Conservation (phyloP, 2,797 vertebrate species). For the Decapterus maruadsi region DNA sequence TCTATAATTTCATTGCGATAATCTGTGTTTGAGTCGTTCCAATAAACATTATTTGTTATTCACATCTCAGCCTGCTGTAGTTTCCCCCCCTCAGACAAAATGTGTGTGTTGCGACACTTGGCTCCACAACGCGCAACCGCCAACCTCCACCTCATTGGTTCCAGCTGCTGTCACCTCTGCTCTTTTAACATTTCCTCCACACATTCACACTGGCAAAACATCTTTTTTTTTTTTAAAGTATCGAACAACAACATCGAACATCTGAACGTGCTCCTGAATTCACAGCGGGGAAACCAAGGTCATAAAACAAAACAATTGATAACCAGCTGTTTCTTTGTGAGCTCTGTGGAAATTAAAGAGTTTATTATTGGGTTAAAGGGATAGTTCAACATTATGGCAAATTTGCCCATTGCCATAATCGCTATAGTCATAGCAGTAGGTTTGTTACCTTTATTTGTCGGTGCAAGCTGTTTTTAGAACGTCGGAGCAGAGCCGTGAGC, state of each 20-base stretch:
- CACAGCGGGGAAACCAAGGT: not conserved
- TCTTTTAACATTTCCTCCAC: not conserved
- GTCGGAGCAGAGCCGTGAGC: too few relatives aligned
- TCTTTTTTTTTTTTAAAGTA: not conserved
- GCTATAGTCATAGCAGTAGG: too few relatives aligned
- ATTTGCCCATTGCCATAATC: too few relatives aligned
- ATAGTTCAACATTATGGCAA: too few relatives aligned
- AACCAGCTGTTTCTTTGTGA: too few relatives aligned
- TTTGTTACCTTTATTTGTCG: too few relatives aligned
- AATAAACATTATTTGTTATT: not conserved
- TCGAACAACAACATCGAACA: not conserved
- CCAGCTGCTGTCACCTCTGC: not conserved
- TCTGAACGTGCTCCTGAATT: not conserved
- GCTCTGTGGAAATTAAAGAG: too few relatives aligned
- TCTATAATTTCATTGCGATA: not conserved
- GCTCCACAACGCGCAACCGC: not conserved
- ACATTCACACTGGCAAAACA: not conserved
- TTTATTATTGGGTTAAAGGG: too few relatives aligned
- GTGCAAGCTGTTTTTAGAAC: too few relatives aligned
- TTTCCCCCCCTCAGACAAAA: not conserved
- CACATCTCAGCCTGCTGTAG: not conserved
- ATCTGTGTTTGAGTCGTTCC: slow-evolving; percentile 10
- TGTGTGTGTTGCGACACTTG: slow-evolving; percentile 6
- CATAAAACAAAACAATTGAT: not conserved
- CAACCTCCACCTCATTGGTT: not conserved